These are phyloP conservation scores for Drosophila insularis DNA, from an alignment of 1,140 invertebrate genomes.

Conservation along the genomic window DNA sequence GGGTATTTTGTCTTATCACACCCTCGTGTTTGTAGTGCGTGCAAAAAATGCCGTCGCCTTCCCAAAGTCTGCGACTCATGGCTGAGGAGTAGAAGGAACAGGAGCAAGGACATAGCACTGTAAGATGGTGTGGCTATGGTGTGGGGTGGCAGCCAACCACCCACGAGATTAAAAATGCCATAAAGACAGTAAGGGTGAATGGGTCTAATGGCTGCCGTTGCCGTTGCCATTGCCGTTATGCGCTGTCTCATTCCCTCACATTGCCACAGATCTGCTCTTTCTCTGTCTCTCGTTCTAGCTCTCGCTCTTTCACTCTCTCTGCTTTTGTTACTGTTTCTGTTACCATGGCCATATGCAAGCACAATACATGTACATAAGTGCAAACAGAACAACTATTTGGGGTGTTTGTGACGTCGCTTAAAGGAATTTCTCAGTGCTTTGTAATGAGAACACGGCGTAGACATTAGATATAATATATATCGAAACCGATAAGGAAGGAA, in stretches of 20 bases:
- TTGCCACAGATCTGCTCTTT: constrained; percentile 17
- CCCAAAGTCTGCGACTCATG: constrained; percentile 35
- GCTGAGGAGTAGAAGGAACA: not conserved
- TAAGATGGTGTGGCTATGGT: constrained; percentile 17
- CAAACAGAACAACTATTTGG: not conserved
- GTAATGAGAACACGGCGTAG: not conserved
- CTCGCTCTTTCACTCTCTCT: not conserved
- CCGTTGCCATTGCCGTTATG: constrained; percentile 62
- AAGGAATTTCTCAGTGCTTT: not conserved
- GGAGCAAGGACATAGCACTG: not conserved
- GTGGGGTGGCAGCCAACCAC: constrained; percentile 57
- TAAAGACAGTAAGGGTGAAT: constrained; percentile 81
- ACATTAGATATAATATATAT: not conserved
- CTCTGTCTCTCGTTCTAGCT: not conserved
- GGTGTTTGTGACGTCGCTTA: constrained; percentile 25
- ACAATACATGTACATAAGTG: not conserved
- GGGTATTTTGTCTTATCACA: constrained; percentile 81
- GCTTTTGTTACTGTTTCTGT: constrained; percentile 28
- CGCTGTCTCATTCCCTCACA: constrained; percentile 42
- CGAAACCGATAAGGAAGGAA: not conserved
- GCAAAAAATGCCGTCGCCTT: constrained; percentile 65
- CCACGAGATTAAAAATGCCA: constrained; percentile 80
- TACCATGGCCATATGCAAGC: constrained; percentile 44
- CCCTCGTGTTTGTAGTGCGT: constrained; percentile 78
- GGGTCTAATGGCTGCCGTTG: constrained; percentile 77